Conservation (phyloP, 2,888 invertebrate species). For the Sphecodes monilicornis region DNA sequence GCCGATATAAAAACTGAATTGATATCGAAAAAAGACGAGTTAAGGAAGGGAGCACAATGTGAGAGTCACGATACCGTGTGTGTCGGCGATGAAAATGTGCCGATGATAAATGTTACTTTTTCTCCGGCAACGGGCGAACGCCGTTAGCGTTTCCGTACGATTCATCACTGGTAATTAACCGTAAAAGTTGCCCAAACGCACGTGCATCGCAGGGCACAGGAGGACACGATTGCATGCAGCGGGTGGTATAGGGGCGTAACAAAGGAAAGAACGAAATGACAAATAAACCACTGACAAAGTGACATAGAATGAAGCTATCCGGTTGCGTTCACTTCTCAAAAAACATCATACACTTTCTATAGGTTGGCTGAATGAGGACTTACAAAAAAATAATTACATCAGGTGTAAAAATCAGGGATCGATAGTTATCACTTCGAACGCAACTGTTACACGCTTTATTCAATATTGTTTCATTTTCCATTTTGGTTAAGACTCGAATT, state of each 20-base stretch:
- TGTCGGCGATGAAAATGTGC: constrained; percentile 57
- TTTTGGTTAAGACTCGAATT: too few relatives aligned
- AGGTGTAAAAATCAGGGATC: too few relatives aligned
- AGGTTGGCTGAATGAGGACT: not conserved
- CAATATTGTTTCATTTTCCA: too few relatives aligned
- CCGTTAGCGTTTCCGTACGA: constrained; percentile 56
- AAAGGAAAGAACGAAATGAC: not conserved
- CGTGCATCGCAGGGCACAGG: constrained; percentile 23
- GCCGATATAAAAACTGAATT: constrained; percentile 31
- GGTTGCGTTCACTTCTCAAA: not conserved
- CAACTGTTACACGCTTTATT: too few relatives aligned
- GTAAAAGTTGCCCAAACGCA: constrained; percentile 55
- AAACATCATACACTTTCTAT: not conserved
- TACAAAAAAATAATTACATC: not conserved
- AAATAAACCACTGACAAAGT: not conserved
- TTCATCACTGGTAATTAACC: constrained; percentile 71
- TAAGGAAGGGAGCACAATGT: constrained; percentile 22
- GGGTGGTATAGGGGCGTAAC: not conserved
- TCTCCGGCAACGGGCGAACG: constrained; percentile 29
- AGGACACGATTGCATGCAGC: not conserved
- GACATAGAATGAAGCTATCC: not conserved
- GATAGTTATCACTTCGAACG: too few relatives aligned
- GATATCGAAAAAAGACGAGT: constrained; percentile 33
- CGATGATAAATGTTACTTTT: constrained; percentile 67
- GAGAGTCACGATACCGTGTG: constrained; percentile 42